Evolutionary conservation across 2,888 invertebrate genomes (phyloP), one percentile per base, ranked within the genome.

Genomic region (Polietes domitor): DNA sequence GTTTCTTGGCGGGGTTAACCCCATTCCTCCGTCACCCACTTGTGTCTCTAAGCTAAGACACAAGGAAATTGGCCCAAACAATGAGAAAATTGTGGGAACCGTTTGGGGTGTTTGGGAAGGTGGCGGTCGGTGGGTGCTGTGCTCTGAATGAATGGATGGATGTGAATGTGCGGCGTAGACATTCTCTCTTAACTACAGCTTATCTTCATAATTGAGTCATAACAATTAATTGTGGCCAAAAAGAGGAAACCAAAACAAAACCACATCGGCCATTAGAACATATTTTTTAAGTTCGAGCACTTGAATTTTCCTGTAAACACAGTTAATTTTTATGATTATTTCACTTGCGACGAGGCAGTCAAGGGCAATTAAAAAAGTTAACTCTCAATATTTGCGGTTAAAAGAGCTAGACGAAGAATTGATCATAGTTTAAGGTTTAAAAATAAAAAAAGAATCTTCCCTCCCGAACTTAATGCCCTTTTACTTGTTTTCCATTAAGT

Each of bases 191-290:
- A 65, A 77, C 58, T 73, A 85, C 87, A 88, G 88, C 24, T 90
- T 90, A 91, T 90, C 89, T 90, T 87, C 90, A 89, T 89, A 90
- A 91, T 89, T 88, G 89, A 90, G 89, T 88, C 90, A 88, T 89
- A 90, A 90, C 87, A 90, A 90, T 91, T 90, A 89, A 91, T 90
- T 89, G 90, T 85, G 90, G 88, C 32, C 73, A 72, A 17, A 80
- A 80, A 2, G 5, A 15, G 1, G 5, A 15, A 2, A 73, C 28
- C 68, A 72, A 50, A 43, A 68, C 9, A 19, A 68, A 68, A 43
- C 24, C 12, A n/a, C 37, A 32, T 58, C 47, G 41, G 26, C 55
- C 28, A 58, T 55, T 77, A 80, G 24, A 74, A 65, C 53, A 74
- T 70, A 80, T 77, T 63, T 63, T 50, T 76, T 21, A 15, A 15